A percentile compares a stretch with the other conserved stretches of the same genome.
phyloP scores from a whole-genome alignment of 2,113 vertebrate species.

The Eleginops maclovinus region DNA sequence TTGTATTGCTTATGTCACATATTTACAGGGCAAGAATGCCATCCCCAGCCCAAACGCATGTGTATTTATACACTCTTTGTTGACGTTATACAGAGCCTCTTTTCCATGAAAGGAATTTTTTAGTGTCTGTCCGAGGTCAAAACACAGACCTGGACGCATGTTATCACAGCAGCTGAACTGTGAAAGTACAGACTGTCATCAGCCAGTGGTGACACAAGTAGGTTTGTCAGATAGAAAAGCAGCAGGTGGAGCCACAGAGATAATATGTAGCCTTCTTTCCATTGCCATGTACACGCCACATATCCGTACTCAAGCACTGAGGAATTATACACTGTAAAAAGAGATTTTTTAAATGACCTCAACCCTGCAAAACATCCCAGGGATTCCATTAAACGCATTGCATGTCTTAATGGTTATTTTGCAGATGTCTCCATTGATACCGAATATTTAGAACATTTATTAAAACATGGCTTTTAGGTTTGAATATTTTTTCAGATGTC shows the following conservation, averaged over 20 bases:
- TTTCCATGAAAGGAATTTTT: constrained; percentile 39
- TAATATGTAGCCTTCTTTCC: constrained; percentile 33
- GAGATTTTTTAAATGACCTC: background rate
- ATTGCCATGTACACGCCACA: background rate
- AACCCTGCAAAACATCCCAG: constrained; percentile 1
- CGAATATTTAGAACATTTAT: background rate
- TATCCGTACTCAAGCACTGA: background rate
- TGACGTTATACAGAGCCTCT: constrained; percentile 16
- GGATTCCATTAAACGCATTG: too few relatives aligned
- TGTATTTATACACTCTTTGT: background rate
- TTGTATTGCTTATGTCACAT: constrained; percentile 45
- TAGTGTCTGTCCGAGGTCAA: background rate
- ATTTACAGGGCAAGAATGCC: background rate
- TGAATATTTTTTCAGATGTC: background rate
- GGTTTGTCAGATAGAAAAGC: constrained; percentile 44
- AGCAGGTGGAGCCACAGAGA: constrained; percentile 48
- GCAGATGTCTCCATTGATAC: background rate
- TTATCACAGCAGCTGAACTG: constrained; percentile 58
- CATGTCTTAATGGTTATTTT: background rate
- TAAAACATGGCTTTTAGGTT: background rate
- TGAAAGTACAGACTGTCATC: constrained; percentile 64
- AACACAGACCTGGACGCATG: constrained; percentile 5
- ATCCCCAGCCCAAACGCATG: background rate
- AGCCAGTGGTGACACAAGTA: constrained; percentile 28
- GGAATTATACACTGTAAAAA: background rate